Evolutionary conservation across 2,113 vertebrate species (phyloP).

Genomic region (Hemibagrus wyckioides): DNA sequence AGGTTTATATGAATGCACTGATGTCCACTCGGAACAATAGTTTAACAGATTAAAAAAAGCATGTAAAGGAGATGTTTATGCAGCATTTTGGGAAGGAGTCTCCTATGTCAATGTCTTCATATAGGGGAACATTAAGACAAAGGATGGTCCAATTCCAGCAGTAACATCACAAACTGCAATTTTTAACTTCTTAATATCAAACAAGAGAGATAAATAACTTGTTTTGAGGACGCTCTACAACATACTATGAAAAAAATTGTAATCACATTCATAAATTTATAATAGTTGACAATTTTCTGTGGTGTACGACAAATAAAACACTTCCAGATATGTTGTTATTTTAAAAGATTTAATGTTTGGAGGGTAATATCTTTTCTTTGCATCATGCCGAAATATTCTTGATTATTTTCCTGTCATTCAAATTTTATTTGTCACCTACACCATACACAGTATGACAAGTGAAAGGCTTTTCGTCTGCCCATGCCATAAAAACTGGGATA

Average conservation of each 20-base stretch:
- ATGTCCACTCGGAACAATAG: neutral
- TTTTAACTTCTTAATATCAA: neutral
- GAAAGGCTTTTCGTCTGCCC: no score
- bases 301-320: neutral
- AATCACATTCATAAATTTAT: neutral
- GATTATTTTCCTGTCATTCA: neutral
- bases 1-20: neutral
- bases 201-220: neutral
- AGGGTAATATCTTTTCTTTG: neutral
- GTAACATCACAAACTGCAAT: neutral
- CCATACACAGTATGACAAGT: no score
- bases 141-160: neutral
- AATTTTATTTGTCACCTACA: no score
- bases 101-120: neutral
- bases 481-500: no score
- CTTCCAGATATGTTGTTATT: neutral
- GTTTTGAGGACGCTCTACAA: neutral
- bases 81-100: neutral
- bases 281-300: neutral
- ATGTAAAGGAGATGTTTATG: neutral
- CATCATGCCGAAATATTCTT: neutral
- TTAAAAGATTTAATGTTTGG: neutral
- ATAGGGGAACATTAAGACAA: neutral
- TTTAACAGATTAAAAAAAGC: neutral
- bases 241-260: neutral